Percentiles rank a stretch among this genome's conserved stretches.
These are phyloP conservation scores for Ptychodera flava DNA, from an alignment of 35 echinoderm and acorn worm genomes.

Conservation along the genomic window DNA sequence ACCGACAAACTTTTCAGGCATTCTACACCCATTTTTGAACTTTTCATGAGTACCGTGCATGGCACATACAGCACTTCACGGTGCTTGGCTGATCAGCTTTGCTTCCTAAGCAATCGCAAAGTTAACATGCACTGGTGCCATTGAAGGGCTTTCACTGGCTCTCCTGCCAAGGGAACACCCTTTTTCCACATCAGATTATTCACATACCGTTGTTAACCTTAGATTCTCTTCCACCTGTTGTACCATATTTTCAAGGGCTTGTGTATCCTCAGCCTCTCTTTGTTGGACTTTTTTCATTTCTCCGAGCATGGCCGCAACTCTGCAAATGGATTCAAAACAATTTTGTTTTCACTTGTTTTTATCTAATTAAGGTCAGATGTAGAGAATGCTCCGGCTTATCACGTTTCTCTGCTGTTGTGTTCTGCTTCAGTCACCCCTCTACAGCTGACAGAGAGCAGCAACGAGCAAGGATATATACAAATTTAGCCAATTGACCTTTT, in stretches of 20 bases:
- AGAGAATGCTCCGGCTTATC: neutral
- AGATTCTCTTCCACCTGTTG: neutral
- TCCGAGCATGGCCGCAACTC: neutral
- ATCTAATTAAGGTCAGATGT: neutral
- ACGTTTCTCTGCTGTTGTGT: neutral
- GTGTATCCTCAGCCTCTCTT: neutral
- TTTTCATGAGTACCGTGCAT: too few relatives aligned
- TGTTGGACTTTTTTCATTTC: neutral
- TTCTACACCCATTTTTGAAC: too few relatives aligned
- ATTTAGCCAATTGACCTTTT: too few relatives aligned
- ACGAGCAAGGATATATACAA: too few relatives aligned
- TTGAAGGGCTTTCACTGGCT: too few relatives aligned
- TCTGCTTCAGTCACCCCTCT: neutral
- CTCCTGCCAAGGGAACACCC: too few relatives aligned
- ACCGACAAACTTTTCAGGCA: too few relatives aligned
- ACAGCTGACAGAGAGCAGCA: neutral
- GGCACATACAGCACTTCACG: too few relatives aligned
- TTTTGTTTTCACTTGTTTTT: neutral
- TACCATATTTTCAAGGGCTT: neutral
- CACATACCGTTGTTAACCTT: neutral
- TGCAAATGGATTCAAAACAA: neutral
- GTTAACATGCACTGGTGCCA: too few relatives aligned
- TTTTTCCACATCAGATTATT: too few relatives aligned
- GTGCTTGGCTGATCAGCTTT: too few relatives aligned
- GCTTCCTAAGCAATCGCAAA: too few relatives aligned